Evolutionary conservation across 2,888 invertebrate genomes (phyloP), one percentile per base, ranked within the genome.

Genomic region (Trichogramma dendrolimi): DNA sequence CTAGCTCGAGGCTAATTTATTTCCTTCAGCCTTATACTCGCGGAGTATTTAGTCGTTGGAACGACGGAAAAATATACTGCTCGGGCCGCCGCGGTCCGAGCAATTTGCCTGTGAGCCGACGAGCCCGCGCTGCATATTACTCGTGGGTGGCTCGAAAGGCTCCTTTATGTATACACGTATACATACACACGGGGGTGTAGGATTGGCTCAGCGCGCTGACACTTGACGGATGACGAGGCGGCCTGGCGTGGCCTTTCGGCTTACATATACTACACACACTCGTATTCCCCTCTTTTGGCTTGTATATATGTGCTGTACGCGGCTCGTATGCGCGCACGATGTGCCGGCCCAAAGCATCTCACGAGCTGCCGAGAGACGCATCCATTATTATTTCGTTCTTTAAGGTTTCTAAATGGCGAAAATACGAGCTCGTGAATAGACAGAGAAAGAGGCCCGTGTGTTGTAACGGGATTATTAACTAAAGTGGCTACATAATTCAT

Each of bases 211-310:
- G 71, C 69, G 75, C 73, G 27, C 75, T 75, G 79, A 79, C 79
- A 78, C 74, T 77, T 78, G 79, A 79, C 78, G 78, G 75, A 79
- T 79, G 75, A 79, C 74, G 75, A 78, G 78, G 73, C 78, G 76
- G 78, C 77, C 76, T 74, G 75, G 78, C 78, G 73, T 78, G 76
- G 78, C 77, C 76, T 74, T 70, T 72, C 70, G 71, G 64, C 41
- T 5, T 43, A 41, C 55, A 67, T 70, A 61, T 64, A 67, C 65
- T 66, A 46, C 38, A 67, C 14, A 62, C 27, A 3, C 27, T 27
- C 27, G 2, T 27, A 27, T 27, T 27, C 27, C 27, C 27, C 27
- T 27, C 27, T 27, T 27, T 27, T 2, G 27, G 27, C 27, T 27
- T 27, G 27, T 27, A 27, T 27, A 27, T 27, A 27, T 27, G 14